These are phyloP conservation scores for Cerastis leucographa DNA, from an alignment of 2,888 invertebrate genomes.

Conservation along the genomic window DNA sequence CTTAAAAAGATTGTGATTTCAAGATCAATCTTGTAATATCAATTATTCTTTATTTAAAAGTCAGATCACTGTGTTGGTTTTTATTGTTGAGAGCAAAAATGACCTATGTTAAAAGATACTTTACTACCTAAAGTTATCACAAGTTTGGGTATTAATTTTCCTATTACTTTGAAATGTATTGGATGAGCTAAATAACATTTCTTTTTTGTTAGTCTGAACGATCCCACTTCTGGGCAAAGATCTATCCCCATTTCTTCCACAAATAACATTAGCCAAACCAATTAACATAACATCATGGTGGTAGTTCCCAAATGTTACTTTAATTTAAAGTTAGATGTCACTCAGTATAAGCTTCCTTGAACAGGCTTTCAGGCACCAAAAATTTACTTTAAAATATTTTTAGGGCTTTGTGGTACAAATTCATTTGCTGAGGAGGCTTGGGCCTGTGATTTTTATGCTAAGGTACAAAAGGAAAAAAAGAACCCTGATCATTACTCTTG, in stretches of 20 bases:
- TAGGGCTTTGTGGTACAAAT: not conserved
- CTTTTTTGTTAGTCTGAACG: too few relatives aligned
- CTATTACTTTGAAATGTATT: not conserved
- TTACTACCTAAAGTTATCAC: not conserved
- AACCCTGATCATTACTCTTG: not conserved
- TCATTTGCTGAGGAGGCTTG: not conserved
- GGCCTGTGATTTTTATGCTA: not conserved
- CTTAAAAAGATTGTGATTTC: conserved; percentile 12
- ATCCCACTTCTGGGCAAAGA: too few relatives aligned
- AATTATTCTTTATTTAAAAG: not conserved
- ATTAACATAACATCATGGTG: not conserved
- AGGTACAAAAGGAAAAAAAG: not conserved
- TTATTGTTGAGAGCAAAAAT: not conserved
- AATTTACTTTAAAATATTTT: not conserved
- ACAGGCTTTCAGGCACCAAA: not conserved
- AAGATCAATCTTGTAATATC: conserved; percentile 1
- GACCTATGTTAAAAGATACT: not conserved
- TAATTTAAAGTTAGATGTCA: not conserved
- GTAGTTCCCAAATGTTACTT: not conserved
- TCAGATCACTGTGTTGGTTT: not conserved
- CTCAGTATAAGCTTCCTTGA: not conserved
- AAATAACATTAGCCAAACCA: not conserved
- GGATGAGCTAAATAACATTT: not conserved
- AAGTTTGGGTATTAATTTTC: not conserved
- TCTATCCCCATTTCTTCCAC: too few relatives aligned